Percentiles rank a stretch among this genome's conserved stretches.
phyloP scores from a whole-genome alignment of 2,797 vertebrate species.

The Alosa sapidissima region DNA sequence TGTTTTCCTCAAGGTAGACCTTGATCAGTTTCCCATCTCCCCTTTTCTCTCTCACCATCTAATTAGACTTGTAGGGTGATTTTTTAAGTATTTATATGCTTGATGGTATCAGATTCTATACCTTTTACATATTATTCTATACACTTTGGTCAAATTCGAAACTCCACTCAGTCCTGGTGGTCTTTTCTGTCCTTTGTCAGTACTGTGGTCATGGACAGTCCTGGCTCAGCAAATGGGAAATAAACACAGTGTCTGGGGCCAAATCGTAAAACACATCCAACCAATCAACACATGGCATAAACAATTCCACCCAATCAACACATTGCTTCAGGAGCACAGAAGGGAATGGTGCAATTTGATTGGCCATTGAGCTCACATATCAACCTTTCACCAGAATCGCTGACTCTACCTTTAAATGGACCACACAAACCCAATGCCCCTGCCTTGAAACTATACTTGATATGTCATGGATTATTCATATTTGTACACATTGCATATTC shows the following conservation, averaged over 20 bases:
- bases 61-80: conserved; percentile 27
- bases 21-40: conserved; percentile 12
- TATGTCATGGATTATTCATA: conserved; percentile 16
- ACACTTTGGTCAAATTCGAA: no score
- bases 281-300: not conserved
- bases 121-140: no score
- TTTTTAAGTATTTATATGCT: no score
- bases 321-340: conserved; percentile 14
- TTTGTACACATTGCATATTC: not conserved
- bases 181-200: not conserved
- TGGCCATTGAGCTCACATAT: not conserved
- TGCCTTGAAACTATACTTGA: not conserved
- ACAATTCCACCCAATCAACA: not conserved
- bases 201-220: conserved; percentile 41
- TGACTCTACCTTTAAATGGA: conserved; percentile 5
- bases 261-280: not conserved
- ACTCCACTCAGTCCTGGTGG: no score
- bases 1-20: conserved; percentile 30
- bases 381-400: conserved; percentile 2
- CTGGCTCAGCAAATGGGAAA: not conserved
- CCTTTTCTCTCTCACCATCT: not conserved
- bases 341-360: not conserved
- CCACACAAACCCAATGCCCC: conserved; percentile 5
- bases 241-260: not conserved
- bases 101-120: no score